Conservation (phyloP, 2,797 vertebrate genomes). For the Danio jaintianensis region DNA sequence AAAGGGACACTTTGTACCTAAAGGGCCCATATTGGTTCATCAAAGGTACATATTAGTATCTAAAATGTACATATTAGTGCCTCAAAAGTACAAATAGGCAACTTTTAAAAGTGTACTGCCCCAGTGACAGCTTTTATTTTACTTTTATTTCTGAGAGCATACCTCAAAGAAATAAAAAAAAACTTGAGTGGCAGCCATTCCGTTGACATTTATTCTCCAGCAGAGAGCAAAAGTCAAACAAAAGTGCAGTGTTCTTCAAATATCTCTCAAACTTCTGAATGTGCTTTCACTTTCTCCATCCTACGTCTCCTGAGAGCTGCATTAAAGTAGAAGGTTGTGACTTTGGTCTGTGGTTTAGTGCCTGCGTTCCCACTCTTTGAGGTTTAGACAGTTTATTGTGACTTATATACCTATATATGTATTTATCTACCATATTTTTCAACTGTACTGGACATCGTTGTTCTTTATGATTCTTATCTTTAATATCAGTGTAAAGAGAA, state of each 20-base stretch:
- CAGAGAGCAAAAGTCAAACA: constrained; percentile 21
- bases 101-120: no score
- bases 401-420: not conserved
- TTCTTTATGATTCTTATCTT: not conserved
- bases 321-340: constrained; percentile 2
- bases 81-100: no score
- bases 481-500: no score
- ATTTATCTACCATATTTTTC: not conserved
- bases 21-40: no score
- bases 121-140: no score
- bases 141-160: no score
- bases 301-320: not conserved
- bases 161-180: not conserved
- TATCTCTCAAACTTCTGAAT: constrained; percentile 1
- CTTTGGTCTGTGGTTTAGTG: not conserved
- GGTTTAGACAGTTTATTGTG: not conserved
- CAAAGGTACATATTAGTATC: no score
- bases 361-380: not conserved
- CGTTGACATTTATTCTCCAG: not conserved
- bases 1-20: no score
- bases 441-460: not conserved
- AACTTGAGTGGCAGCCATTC: not conserved
- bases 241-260: constrained; percentile 18
- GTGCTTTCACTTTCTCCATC: not conserved
- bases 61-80: no score